Evolutionary conservation across 2,888 invertebrate species (phyloP), one percentile per base, ranked within the genome.

Genomic region (Melinopterus prodromus): DNA sequence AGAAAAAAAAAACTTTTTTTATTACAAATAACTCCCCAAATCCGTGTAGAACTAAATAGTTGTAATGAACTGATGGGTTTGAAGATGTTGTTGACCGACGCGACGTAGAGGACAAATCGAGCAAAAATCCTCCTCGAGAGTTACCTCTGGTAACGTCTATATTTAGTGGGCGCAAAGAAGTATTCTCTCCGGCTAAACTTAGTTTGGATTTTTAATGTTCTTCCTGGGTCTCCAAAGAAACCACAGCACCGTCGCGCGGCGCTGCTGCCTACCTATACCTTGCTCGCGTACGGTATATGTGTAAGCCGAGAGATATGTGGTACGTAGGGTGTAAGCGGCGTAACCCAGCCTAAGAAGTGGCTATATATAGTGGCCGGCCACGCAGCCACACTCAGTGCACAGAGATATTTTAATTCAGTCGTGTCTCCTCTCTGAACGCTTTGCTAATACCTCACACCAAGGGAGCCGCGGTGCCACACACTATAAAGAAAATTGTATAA

Each of bases 331-430:
- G 86, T 85, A 83, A 83, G 80, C 83, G 83, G 84, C 85, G 85
- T 82, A 80, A 76, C 86, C 87, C 85, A 87, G 86, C 87, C 86
- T 85, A 87, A 87, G 86, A 87, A 85, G 84, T 84, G 83, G 85
- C 88, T 88, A 88, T 88, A 88, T 88, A 88, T 88, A 88, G 87
- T 82, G 83, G 83, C 81, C 85, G 83, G 80, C 83, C 82, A 83
- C 85, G 85, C 86, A 84, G 85, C 85, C 86, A 83, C 85, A 85
- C 87, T 86, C 87, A 87, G 88, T 87, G 83, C 82, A 80, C 81
- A 82, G 79, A 82, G 83, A 82, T 82, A 82, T 82, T 83, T 82
- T 83, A 82, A 82, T 81, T 80, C 81, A 82, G 79, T 79, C 83
- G 82, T 82, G 82, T 82, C 80, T 81, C 74, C 71, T 72, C 70